Evolutionary conservation across 2,797 vertebrate genomes (phyloP), one percentile per base, ranked within the genome.

Genomic region (Esox lucius): DNA sequence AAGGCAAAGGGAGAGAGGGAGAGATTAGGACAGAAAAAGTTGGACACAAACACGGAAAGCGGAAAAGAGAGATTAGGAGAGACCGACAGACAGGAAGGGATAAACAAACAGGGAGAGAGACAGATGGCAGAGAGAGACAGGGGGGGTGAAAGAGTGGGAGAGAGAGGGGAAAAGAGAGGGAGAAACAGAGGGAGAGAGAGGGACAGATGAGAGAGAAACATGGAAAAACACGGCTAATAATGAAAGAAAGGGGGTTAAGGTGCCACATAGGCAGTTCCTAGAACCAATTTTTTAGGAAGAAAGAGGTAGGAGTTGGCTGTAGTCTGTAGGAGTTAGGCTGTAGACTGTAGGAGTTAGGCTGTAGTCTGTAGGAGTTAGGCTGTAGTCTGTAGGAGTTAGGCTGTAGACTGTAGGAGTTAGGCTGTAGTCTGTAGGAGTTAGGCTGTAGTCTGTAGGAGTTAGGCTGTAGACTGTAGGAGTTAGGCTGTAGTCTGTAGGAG

Each of bases 241-340:
- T 77, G 77, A 86, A 24, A 11, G 81, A 17, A 16, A 53, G 11
- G 31, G 33, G 75, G 78, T 72, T 0, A 67, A 80, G 80, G 71
- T 84, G 90, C 91, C 87, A 88, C 90, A 91, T 92, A 84, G 83
- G 90, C 89, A 87, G 75, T 89, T 89, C 78, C 83, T 66, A 75
- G 72, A 80, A 79, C 73, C 71, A 71, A 70, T 31, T 75, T 0
- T 22, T 70, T 73, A 73, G 69, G 75, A 79, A 12, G 73, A 84
- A 83, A 85, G 13, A 39, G 35, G 35, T 39, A 39, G 28, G 28
- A 31, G 3, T 31, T 31, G n/a, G n/a, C n/a, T n/a, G n/a, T n/a
- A n/a, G n/a, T n/a, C n/a, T n/a, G n/a, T n/a, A n/a, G n/a, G n/a
- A 31, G 3, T 31, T 31, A 31, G 28, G 28, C 28, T 31, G 28